Base-by-base conservation (phyloP, 2,888 invertebrate genomes). In the Trichacis sp. region DNA sequence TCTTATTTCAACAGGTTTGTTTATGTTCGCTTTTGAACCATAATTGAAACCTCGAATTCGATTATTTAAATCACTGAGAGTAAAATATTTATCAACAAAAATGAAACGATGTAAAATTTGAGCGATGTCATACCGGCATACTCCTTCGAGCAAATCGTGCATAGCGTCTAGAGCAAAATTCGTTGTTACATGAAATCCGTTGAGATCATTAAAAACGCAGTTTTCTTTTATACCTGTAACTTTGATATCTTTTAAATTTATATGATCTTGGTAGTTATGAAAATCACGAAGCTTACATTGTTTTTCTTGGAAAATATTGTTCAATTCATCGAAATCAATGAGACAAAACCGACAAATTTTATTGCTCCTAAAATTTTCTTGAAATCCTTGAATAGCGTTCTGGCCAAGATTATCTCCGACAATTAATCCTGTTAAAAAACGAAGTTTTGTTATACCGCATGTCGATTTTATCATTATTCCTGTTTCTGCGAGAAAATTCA, bases 41-140 rank as follows among this genome's bases (percentile, higher is more conserved):
- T 62, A 72, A 53, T 69, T 36, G 24, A 68, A 68, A 51, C 47
- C 30, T 18, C 30, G 24, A 15, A 72, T 54, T 52, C 60, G 53
- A 20, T 20, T 50, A 50, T 69, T 69, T 24, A 66, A 40, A 29
- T 38, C 59, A 17, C 62, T 42, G 14, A 64, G 58, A 43, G 53
- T 46, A 36, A 68, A 68, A 38, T 45, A 51, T 19, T 63, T 54
- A 42, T 57, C 51, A 12, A 29, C 33, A 46, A 50, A 15, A 40
- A 64, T 61, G 18, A 51, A 58, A 33, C 47, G 8, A 42, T 57
- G 30, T 18, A 64, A 59, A 43, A 58, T 45, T 42, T 61, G 12
- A 11, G 51, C 61, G 24, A 62, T n/a, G 12, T 61, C 59, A 40
- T 62, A 62, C 6, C 49, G 57, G 40, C 29, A 45, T 14, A 59